phyloP scores from a whole-genome alignment of 2,797 vertebrate genomes.

The Triplophysa bombifrons region DNA sequence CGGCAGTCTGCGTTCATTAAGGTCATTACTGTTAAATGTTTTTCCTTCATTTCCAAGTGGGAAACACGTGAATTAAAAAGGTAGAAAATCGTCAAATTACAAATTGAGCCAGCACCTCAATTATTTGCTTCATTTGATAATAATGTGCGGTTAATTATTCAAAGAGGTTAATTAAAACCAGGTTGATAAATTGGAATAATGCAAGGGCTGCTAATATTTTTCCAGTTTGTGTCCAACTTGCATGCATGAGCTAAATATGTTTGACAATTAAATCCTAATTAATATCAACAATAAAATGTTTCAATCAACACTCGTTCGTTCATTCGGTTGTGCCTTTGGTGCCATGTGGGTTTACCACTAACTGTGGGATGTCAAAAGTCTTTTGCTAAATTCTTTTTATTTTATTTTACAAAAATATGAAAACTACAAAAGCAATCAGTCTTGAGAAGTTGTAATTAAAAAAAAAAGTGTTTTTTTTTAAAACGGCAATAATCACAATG shows the following conservation, averaged over 20 bases:
- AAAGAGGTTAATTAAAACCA: slow-evolving; percentile 81
- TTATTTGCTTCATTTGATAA: slow-evolving; percentile 83
- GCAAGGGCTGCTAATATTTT: slow-evolving; percentile 69
- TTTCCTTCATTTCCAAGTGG: slow-evolving; percentile 55
- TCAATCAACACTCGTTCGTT: slow-evolving; percentile 6
- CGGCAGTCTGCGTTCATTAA: slow-evolving; percentile 71
- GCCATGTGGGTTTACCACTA: neutral
- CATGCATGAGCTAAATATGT: slow-evolving; percentile 76
- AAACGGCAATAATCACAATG: neutral
- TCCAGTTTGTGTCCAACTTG: slow-evolving; percentile 68
- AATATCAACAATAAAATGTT: slow-evolving; percentile 72
- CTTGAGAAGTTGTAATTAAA: no score
- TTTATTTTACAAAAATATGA: no score
- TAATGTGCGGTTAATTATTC: slow-evolving; percentile 81
- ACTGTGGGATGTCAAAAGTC: neutral
- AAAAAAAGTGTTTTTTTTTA: neutral
- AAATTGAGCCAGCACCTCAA: slow-evolving; percentile 80
- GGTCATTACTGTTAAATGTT: slow-evolving; percentile 69
- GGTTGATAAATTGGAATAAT: slow-evolving; percentile 80
- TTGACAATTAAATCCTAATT: slow-evolving; percentile 74
- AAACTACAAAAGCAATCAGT: no score
- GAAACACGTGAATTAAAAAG: slow-evolving; percentile 67
- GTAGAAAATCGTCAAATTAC: slow-evolving; percentile 78
- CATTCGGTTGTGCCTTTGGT: neutral
- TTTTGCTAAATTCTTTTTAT: no score